These are phyloP conservation scores for Takifugu ocellatus DNA, from an alignment of 2,797 vertebrate genomes.

Conservation along the genomic window DNA sequence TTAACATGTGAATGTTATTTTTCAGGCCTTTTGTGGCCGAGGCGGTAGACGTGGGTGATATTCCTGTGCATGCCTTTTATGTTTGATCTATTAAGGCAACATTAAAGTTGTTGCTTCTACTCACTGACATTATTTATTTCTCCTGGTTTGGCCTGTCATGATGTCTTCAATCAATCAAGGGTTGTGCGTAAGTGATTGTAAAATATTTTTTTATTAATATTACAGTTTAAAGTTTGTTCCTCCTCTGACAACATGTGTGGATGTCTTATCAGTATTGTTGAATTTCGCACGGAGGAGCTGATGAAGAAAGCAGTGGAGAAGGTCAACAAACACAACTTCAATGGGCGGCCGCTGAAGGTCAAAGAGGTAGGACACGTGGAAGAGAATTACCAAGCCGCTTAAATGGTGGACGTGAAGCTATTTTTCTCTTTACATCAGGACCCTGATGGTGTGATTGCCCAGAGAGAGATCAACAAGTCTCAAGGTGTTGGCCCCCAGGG, in stretches of 20 bases:
- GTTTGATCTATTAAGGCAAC: slow-evolving; percentile 6
- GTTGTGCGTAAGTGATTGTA: slow-evolving; percentile 92
- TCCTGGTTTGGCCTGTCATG: slow-evolving; percentile 42
- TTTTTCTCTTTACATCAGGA: slow-evolving; percentile 72
- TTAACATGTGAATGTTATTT: slow-evolving; percentile 25
- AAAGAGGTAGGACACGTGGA: slow-evolving; percentile 81
- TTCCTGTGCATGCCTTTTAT: slow-evolving; percentile 59
- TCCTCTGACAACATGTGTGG: neutral
- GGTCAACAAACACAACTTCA: slow-evolving; percentile 94
- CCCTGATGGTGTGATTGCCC: slow-evolving; percentile 88
- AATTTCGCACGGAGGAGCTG: slow-evolving; percentile 97
- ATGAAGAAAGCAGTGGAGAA: slow-evolving; percentile 98
- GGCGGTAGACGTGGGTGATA: slow-evolving; percentile 45
- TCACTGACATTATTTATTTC: slow-evolving; percentile 63
- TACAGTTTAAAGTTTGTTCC: neutral
- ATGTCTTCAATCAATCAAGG: slow-evolving; percentile 77
- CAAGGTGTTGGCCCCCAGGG: slow-evolving; percentile 72
- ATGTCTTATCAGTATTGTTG: slow-evolving; percentile 84
- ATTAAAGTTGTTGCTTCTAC: slow-evolving; percentile 30
- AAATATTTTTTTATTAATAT: neutral
- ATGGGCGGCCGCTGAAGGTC: slow-evolving; percentile 94
- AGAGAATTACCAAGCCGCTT: too few relatives aligned
- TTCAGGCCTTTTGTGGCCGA: slow-evolving; percentile 42
- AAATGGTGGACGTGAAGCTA: neutral
- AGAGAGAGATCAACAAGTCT: slow-evolving; percentile 87